Evolutionary conservation across 2,888 invertebrate species (phyloP), one percentile per base, ranked within the genome.

Genomic region (Heteromurus nitidus): DNA sequence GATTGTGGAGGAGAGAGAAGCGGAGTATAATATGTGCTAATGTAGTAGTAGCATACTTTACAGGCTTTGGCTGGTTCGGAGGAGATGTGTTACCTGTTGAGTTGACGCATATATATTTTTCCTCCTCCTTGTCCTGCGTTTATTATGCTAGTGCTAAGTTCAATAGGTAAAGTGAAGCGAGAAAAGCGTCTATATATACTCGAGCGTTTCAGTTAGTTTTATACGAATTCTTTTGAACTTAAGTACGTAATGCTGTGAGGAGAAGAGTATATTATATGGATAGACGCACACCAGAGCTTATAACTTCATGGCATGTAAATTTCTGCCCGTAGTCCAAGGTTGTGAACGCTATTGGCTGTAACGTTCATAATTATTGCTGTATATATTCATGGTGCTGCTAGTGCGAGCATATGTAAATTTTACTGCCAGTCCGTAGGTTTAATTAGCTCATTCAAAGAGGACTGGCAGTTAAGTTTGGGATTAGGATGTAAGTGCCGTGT

Each of bases 361-460:
- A 72, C 64, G 68, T n/a, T 47, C 30, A 36, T 68, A 80, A 73
- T 74, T 74, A 80, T 74, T 74, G 68, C 42, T 67, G 67, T 69
- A 69, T 77, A 77, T 77, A 77, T 79, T 79, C 77, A 65, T 79
- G 69, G 70, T 79, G 77, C 28, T 80, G 60, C 26, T 72, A 60
- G 44, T 67, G 31, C 18, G 62, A 62, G 64, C 62, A 60, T 68
- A 81, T 81, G 81, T 70, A 81, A 81, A 81, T 81, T 81, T 81
- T 75, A 81, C 81, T 81, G 74, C 81, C 74, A 81, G 81, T 74
- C 74, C 75, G 70, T 75, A 81, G 81, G 75, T 81, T 81, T 81
- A 81, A 81, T 81, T 81, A 81, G 74, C 81, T 74, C 81, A 81
- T 81, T 80, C 36, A 74, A 36, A 44, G 74, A 80, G 74, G 74